Conservation (phyloP, 2,797 vertebrate species). For the Stomatorhinus walkeri region DNA sequence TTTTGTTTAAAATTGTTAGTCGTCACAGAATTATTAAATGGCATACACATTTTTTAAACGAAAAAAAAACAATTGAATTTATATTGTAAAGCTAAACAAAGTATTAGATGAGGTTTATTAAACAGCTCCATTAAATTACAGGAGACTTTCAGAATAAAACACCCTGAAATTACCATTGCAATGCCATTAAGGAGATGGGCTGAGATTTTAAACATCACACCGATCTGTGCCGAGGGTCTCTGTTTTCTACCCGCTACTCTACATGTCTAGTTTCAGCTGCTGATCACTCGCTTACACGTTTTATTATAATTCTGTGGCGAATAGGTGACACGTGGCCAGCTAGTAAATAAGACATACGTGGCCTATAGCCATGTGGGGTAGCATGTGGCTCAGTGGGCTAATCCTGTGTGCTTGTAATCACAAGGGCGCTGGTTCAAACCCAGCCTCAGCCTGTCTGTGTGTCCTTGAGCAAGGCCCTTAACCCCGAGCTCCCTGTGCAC, state of each 20-base stretch:
- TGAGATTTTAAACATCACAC: constrained; percentile 1
- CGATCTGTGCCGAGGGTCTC: not conserved
- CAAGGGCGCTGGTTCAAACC: no score
- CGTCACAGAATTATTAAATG: constrained; percentile 22
- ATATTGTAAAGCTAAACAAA: constrained; percentile 28
- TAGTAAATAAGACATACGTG: not conserved
- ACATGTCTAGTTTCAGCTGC: not conserved
- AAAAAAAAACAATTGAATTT: constrained; percentile 46
- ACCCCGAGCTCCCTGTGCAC: no score
- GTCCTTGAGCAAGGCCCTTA: no score
- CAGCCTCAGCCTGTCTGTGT: no score
- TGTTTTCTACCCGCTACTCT: not conserved
- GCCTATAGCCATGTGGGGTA: not conserved
- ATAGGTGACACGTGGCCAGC: not conserved
- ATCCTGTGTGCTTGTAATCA: no score
- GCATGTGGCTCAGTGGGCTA: no score
- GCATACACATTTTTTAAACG: constrained; percentile 22
- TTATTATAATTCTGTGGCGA: not conserved
- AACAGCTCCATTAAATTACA: constrained; percentile 36
- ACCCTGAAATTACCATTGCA: not conserved
- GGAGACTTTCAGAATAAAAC: not conserved
- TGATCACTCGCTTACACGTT: not conserved
- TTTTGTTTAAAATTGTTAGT: not conserved
- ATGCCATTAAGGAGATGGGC: not conserved
- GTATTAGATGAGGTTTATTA: constrained; percentile 39